A percentile compares a stretch with the other conserved stretches of the same genome.
phyloP scores from a whole-genome alignment of 2,113 vertebrate genomes.

The Accipiter virgatus region DNA sequence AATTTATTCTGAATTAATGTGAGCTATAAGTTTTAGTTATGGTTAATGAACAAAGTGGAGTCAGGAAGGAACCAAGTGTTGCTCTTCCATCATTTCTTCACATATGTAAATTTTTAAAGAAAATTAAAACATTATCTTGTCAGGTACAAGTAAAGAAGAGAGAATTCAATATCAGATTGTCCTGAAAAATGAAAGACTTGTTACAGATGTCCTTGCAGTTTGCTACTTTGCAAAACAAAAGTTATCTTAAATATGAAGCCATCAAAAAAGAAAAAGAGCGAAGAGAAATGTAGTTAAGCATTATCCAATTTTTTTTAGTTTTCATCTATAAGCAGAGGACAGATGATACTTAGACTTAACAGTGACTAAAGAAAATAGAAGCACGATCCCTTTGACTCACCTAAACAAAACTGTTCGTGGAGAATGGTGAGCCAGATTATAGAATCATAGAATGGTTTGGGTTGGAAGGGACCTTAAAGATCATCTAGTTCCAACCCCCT shows the following conservation, averaged over 20 bases:
- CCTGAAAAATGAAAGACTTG: neutral
- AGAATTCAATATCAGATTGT: neutral
- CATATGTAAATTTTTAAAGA: neutral
- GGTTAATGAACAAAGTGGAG: neutral
- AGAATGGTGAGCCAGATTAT: neutral
- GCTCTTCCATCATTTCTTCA: neutral
- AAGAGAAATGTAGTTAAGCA: neutral
- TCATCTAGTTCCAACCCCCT: too few relatives aligned
- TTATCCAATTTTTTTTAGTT: neutral
- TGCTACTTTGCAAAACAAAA: neutral
- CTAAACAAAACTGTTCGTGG: neutral
- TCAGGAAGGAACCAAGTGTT: neutral
- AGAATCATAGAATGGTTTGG: too few relatives aligned
- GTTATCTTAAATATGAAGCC: neutral
- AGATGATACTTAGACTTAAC: neutral
- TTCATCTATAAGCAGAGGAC: neutral
- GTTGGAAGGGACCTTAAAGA: too few relatives aligned
- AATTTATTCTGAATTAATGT: neutral
- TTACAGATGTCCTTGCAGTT: neutral
- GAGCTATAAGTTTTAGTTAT: neutral
- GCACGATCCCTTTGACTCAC: neutral
- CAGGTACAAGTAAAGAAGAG: neutral
- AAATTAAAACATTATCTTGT: neutral
- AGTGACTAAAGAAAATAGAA: neutral
- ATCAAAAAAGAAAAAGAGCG: neutral